Conservation (phyloP, 2,888 invertebrate species). For the Melipona beecheii region DNA sequence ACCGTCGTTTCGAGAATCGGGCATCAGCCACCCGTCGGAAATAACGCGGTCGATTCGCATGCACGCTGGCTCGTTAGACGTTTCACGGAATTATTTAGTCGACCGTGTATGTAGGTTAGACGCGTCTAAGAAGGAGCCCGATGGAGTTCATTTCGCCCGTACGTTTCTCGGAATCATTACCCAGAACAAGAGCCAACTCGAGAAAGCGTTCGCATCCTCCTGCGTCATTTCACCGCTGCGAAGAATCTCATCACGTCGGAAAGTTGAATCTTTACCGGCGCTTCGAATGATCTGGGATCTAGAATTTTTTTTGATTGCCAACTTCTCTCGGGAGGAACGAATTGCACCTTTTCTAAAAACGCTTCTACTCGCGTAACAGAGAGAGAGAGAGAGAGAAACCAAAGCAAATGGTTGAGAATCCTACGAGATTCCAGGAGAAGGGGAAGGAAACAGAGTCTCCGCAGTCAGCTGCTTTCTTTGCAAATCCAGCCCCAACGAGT, state of each 20-base stretch:
- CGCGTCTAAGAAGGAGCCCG: slow-evolving; percentile 53
- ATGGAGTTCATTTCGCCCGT: slow-evolving; percentile 69
- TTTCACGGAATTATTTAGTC: slow-evolving; percentile 65
- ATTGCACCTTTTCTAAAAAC: too few species aligned
- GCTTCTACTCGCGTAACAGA: not conserved
- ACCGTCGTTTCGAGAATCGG: slow-evolving; percentile 20
- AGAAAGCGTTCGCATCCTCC: not conserved
- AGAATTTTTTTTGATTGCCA: too few species aligned
- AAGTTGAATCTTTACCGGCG: too few species aligned
- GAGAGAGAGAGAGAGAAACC: not conserved
- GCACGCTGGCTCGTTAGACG: slow-evolving; percentile 46
- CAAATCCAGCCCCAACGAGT: slow-evolving; percentile 75
- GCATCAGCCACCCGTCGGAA: slow-evolving; percentile 31
- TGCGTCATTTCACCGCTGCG: not conserved
- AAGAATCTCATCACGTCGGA: not conserved
- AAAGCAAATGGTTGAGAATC: slow-evolving; percentile 54
- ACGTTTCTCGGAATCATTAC: slow-evolving; percentile 65
- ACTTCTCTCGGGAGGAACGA: too few species aligned
- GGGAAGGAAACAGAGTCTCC: slow-evolving; percentile 72
- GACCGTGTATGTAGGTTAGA: slow-evolving; percentile 57
- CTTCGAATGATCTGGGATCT: too few species aligned
- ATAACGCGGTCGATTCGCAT: slow-evolving; percentile 42
- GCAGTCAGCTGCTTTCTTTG: slow-evolving; percentile 81
- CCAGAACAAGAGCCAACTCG: slow-evolving; percentile 28
- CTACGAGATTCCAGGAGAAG: slow-evolving; percentile 41